Percentiles rank a stretch among this genome's conserved stretches.
These are phyloP conservation scores for Bembecia ichneumoniformis DNA, from an alignment of 2,888 invertebrate species.

Conservation along the genomic window DNA sequence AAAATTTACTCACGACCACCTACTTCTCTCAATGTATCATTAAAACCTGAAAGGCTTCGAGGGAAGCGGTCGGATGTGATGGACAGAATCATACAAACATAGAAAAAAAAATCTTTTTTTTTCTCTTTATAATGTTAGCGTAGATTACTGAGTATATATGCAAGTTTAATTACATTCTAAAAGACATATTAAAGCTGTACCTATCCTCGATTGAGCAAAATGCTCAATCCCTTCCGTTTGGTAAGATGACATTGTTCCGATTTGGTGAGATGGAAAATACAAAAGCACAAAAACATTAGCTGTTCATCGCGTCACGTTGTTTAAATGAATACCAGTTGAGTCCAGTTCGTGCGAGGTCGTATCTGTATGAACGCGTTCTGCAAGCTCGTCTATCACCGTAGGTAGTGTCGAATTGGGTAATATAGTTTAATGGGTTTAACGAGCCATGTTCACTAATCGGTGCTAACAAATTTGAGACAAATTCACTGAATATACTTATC, in stretches of 20 bases:
- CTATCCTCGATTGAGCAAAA: background rate
- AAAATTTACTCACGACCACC: constrained; percentile 1
- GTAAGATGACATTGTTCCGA: background rate
- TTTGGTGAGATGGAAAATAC: background rate
- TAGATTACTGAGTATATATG: no score
- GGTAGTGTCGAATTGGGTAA: no score
- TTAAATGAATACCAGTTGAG: constrained; percentile 57
- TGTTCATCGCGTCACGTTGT: constrained; percentile 15
- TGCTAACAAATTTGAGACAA: no score
- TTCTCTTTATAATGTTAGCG: no score
- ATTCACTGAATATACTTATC: no score
- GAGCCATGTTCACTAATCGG: no score
- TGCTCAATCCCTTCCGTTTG: background rate
- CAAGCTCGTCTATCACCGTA: no score
- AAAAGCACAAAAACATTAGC: background rate
- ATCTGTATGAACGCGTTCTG: background rate
- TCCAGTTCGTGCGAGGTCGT: constrained; percentile 42
- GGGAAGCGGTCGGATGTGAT: no score
- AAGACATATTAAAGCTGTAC: background rate
- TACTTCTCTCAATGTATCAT: background rate
- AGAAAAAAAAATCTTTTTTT: no score
- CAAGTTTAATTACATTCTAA: no score
- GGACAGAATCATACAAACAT: no score
- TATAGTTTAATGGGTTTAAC: no score
- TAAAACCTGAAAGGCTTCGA: background rate